Conservation (phyloP, 1,140 invertebrate species). For the Charaxes varanes region DNA sequence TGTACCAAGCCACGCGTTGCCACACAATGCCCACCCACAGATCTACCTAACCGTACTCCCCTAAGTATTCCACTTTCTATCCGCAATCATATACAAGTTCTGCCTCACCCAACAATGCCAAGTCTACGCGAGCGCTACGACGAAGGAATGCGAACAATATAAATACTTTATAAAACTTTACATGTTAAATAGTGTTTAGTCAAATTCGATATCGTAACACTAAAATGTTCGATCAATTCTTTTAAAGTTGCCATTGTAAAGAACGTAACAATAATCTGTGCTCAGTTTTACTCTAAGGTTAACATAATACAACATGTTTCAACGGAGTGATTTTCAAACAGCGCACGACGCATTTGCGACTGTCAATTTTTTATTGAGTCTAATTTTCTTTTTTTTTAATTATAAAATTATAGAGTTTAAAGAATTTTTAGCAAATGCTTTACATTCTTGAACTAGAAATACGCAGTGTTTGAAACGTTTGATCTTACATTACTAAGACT, state of each 20-base stretch:
- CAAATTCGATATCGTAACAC: constrained; percentile 69
- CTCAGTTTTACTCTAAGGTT: too few relatives aligned
- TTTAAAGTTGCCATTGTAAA: constrained; percentile 9
- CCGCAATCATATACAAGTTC: constrained; percentile 25
- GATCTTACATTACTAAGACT: too few relatives aligned
- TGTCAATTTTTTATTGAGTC: neutral
- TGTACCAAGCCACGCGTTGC: too few relatives aligned
- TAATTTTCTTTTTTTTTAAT: neutral
- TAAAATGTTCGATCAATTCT: constrained; percentile 26
- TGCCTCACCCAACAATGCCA: constrained; percentile 32
- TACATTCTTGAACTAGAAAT: too few relatives aligned
- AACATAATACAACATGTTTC: too few relatives aligned
- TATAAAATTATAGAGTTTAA: too few relatives aligned
- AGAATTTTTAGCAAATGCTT: too few relatives aligned
- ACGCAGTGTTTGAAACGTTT: too few relatives aligned
- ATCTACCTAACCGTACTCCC: constrained; percentile 36
- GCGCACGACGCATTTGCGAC: too few relatives aligned
- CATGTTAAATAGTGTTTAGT: constrained; percentile 51
- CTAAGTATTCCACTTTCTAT: constrained; percentile 37
- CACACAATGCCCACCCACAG: too few relatives aligned
- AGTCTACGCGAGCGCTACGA: constrained; percentile 48
- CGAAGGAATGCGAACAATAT: constrained; percentile 52
- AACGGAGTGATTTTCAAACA: too few relatives aligned
- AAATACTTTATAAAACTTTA: constrained; percentile 64
- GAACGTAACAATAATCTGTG: too few relatives aligned